Percentiles rank a stretch among this genome's conserved stretches.
Evolutionary conservation across 2,888 invertebrate genomes (phyloP).

Genomic region (Hesperia comma): DNA sequence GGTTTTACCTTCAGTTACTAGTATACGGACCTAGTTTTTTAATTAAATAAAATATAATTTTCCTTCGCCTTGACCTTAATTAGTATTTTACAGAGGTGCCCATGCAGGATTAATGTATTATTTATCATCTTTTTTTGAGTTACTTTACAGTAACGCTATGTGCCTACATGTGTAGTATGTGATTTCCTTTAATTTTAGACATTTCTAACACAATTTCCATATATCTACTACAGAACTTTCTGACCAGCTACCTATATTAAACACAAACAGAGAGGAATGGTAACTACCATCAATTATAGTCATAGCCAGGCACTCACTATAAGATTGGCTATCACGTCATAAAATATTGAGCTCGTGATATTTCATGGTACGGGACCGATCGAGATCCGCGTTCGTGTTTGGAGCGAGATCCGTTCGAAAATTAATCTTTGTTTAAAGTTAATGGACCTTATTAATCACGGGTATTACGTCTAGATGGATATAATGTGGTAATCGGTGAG

Average conservation of each 20-base stretch:
- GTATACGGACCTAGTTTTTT: too few relatives aligned
- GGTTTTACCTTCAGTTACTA: too few relatives aligned
- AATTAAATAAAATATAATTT: too few relatives aligned
- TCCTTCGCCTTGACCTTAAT: too few relatives aligned
- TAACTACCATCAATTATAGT: conserved; percentile 11
- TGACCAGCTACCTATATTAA: neutral
- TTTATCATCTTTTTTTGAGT: too few relatives aligned
- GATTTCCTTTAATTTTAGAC: too few relatives aligned
- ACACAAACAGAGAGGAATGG: neutral
- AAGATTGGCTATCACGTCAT: conserved; percentile 21
- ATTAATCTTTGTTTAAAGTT: conserved; percentile 81
- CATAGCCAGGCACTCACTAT: conserved; percentile 11
- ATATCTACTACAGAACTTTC: too few relatives aligned
- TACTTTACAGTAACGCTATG: too few relatives aligned
- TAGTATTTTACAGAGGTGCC: too few relatives aligned
- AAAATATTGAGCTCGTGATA: conserved; percentile 28
- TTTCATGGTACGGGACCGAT: conserved; percentile 52
- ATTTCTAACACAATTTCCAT: too few relatives aligned
- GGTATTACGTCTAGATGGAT: conserved; percentile 74
- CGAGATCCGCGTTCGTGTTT: conserved; percentile 31
- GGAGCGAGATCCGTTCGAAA: conserved; percentile 52
- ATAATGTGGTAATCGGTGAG: conserved; percentile 75
- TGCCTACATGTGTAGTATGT: too few relatives aligned
- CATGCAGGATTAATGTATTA: too few relatives aligned
- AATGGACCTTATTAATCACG: conserved; percentile 78